Conservation (phyloP, 2,888 invertebrate species). For the Pollenia labialis region DNA sequence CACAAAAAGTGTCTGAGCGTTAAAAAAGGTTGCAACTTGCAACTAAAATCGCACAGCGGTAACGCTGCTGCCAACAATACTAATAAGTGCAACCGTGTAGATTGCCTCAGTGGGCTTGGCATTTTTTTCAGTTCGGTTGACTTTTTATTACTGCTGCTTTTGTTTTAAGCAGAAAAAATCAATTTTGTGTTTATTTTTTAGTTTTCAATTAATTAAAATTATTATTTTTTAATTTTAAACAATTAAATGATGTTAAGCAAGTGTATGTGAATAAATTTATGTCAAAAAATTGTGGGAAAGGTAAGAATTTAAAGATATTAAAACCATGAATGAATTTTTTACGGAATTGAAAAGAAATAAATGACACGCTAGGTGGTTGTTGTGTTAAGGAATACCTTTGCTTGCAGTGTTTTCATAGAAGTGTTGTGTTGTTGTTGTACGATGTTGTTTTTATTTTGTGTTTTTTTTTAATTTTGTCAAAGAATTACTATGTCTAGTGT, state of each 20-base stretch:
- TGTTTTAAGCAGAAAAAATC: slow-evolving; percentile 38
- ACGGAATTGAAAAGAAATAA: slow-evolving; percentile 10
- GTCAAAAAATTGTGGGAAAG: slow-evolving; percentile 50
- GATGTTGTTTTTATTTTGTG: slow-evolving; percentile 63
- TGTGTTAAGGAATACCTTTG: slow-evolving; percentile 67
- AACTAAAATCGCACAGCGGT: no score
- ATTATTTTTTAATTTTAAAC: slow-evolving; percentile 44
- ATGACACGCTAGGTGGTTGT: slow-evolving; percentile 65
- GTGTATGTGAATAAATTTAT: slow-evolving; percentile 46
- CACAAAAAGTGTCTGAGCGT: no score
- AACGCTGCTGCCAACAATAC: slow-evolving; percentile 10
- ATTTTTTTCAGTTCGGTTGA: slow-evolving; percentile 65
- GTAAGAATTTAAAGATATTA: slow-evolving; percentile 50
- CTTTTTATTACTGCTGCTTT: slow-evolving; percentile 58
- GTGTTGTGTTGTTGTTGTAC: slow-evolving; percentile 74
- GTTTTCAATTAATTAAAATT: slow-evolving; percentile 50
- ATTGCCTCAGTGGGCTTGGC: slow-evolving; percentile 67
- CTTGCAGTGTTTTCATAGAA: slow-evolving; percentile 75
- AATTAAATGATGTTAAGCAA: slow-evolving; percentile 48
- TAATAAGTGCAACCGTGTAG: slow-evolving; percentile 39
- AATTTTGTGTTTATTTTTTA: slow-evolving; percentile 60
- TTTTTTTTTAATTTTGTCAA: slow-evolving; percentile 44
- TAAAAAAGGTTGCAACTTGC: no score
- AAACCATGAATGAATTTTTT: slow-evolving; percentile 45
- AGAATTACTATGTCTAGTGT: slow-evolving; percentile 60